Percentiles rank a stretch among this genome's conserved stretches.
Evolutionary conservation across 2,888 invertebrate species (phyloP).

Genomic region (Hyalella azteca): DNA sequence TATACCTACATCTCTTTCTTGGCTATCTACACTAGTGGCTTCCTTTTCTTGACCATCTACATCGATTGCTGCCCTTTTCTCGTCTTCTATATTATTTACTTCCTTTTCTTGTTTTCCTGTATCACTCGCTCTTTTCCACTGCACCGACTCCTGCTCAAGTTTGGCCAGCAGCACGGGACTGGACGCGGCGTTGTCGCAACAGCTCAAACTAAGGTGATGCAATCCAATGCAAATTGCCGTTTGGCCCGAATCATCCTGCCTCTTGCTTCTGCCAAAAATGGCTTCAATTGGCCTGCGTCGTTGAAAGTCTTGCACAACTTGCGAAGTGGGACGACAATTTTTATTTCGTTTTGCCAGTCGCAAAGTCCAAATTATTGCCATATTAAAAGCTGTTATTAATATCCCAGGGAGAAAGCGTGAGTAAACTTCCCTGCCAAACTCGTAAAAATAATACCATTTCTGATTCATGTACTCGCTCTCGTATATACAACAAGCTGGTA

Average conservation of each 20-base stretch:
- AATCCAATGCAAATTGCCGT: background rate
- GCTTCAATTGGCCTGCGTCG: background rate
- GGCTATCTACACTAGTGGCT: background rate
- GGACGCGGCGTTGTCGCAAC: background rate
- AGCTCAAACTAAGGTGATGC: background rate
- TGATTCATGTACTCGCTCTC: conserved; percentile 41
- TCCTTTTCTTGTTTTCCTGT: too few relatives aligned
- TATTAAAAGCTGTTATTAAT: conserved; percentile 53
- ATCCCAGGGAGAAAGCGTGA: conserved; percentile 55
- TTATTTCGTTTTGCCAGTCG: conserved; percentile 38
- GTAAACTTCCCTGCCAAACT: conserved; percentile 54
- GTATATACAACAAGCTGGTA: conserved; percentile 48
- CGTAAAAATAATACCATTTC: conserved; percentile 53
- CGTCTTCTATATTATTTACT: too few relatives aligned
- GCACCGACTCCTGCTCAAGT: too few relatives aligned
- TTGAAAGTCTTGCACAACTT: background rate
- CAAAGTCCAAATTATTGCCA: conserved; percentile 50
- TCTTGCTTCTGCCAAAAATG: background rate
- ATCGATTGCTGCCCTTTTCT: background rate
- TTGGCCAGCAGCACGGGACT: conserved; percentile 12
- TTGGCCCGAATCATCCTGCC: background rate
- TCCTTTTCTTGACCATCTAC: background rate
- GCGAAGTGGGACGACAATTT: background rate
- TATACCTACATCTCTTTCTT: background rate
- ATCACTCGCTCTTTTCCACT: too few relatives aligned